Percentiles rank a stretch among this genome's conserved stretches.
Evolutionary conservation across 2,113 vertebrate genomes (phyloP).

Genomic region (Progne subis): DNA sequence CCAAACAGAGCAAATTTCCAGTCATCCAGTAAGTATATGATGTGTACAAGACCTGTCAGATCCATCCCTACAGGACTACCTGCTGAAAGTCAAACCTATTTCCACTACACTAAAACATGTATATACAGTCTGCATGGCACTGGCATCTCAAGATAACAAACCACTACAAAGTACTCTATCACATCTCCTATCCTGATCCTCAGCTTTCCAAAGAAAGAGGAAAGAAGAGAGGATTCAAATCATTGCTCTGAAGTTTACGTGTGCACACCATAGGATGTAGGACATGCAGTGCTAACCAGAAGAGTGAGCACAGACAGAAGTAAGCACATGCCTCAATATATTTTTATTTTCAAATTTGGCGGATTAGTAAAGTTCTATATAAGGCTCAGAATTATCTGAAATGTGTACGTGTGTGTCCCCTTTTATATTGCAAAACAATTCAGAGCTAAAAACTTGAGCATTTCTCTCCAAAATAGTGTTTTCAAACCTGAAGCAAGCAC

Average conservation of each 20-base stretch:
- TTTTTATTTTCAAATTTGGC: neutral
- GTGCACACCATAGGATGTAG: accelerated
- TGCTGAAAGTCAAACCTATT: neutral
- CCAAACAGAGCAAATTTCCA: neutral
- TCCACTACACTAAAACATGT: neutral
- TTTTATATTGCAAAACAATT: neutral
- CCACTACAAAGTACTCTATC: neutral
- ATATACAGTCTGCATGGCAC: neutral
- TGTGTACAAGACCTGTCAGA: neutral
- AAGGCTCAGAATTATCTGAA: neutral
- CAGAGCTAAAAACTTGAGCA: neutral
- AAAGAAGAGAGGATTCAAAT: neutral
- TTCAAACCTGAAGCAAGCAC: neutral
- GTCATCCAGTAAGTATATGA: neutral
- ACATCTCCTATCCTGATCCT: neutral
- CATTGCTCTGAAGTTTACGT: neutral
- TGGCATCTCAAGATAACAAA: neutral
- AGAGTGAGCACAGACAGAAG: neutral
- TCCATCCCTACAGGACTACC: neutral
- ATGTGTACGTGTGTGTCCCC: no score
- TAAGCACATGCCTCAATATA: neutral
- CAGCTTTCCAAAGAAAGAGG: neutral
- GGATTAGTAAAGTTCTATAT: neutral
- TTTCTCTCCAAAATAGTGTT: neutral
- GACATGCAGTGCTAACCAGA: neutral